Conservation (phyloP, 64 coral and sea anemone genomes). For the Orbicella faveolata region DNA sequence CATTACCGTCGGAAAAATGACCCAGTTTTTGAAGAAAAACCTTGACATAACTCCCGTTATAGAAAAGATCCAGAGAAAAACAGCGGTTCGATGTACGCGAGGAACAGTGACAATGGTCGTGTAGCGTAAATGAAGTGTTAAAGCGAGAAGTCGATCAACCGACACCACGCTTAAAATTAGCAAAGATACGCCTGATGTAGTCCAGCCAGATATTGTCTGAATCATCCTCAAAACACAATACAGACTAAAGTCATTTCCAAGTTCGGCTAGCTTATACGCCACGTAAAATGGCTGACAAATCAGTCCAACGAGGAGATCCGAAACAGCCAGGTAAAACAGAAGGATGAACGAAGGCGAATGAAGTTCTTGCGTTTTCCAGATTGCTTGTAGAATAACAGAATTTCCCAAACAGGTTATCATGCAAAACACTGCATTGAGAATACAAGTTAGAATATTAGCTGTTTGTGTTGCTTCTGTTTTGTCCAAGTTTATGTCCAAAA, state of each 20-base stretch:
- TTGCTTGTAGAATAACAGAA: neutral
- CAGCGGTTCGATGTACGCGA: constrained; percentile 12
- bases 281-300: constrained; percentile 54
- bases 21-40: no score
- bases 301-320: constrained; percentile 49
- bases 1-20: no score
- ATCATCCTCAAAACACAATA: constrained; percentile 30
- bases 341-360: constrained; percentile 48
- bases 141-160: constrained; percentile 53
- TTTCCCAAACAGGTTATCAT: neutral
- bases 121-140: constrained; percentile 56
- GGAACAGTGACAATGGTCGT: constrained; percentile 32
- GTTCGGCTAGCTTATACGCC: constrained; percentile 43
- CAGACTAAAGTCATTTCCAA: neutral
- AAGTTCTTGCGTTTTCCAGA: constrained; percentile 11
- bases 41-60: neutral
- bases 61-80: constrained; percentile 41
- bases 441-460: neutral
- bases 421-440: neutral
- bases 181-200: constrained; percentile 33
- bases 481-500: constrained; percentile 22
- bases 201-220: constrained; percentile 28
- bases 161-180: constrained; percentile 37
- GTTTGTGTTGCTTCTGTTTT: neutral
- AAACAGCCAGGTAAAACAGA: constrained; percentile 44